Conservation (phyloP, 2,113 vertebrate species). For the Semnornis frantzii region DNA sequence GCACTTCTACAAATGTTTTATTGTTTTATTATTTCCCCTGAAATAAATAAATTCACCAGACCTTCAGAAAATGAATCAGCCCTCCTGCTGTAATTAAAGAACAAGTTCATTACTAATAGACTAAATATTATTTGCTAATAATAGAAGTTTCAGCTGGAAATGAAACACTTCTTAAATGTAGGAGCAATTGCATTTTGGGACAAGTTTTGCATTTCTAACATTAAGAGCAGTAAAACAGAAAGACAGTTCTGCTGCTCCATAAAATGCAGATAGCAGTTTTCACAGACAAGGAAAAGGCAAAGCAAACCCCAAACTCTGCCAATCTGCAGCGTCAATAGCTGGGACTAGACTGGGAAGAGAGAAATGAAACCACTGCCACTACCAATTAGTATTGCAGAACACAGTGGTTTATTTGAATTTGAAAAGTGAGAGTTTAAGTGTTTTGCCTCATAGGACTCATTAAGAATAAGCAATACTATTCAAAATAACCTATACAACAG, state of each 20-base stretch:
- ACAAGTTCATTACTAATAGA: background rate
- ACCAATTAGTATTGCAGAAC: background rate
- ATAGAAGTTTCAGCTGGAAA: background rate
- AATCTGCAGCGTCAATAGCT: background rate
- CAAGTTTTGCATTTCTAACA: background rate
- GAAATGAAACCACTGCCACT: background rate
- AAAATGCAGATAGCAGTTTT: slow-evolving; percentile 1
- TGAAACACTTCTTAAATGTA: background rate
- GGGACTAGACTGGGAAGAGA: background rate
- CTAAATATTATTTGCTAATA: background rate
- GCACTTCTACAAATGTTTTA: background rate
- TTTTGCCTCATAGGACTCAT: slow-evolving; percentile 25
- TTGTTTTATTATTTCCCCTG: background rate
- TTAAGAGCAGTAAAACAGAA: background rate
- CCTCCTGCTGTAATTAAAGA: background rate
- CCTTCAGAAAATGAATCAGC: background rate
- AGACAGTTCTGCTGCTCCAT: background rate
- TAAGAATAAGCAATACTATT: slow-evolving; percentile 1
- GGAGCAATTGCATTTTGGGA: background rate
- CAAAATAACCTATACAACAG: slow-evolving; percentile 16
- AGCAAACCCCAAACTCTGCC: background rate
- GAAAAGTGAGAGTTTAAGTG: slow-evolving; percentile 47
- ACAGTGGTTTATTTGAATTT: slow-evolving; percentile 28
- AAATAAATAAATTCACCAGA: slow-evolving; percentile 1
- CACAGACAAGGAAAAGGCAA: background rate